Base-by-base conservation (phyloP, 64 coral and sea anemone species). In the Actinia equina region DNA sequence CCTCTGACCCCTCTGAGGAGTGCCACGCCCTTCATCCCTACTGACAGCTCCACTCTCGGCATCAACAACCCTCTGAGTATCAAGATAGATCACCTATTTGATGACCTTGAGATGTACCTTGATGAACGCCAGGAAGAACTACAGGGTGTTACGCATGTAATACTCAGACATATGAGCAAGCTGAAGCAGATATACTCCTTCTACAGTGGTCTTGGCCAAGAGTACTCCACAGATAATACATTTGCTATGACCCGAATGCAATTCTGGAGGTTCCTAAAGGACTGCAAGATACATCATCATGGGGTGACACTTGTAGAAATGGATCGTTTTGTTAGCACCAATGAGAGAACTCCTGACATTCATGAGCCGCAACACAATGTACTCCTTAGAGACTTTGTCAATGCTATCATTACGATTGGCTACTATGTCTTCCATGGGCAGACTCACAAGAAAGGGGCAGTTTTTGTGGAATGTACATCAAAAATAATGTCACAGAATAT, bases 231-330 rank as follows among this genome's bases (percentile, higher is more conserved):
- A 45, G 97, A 99, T 78, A 99, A 99, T 77, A 99, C 97, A 13
- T 99, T 92, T 89, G 97, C 94, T 16, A 92, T 99, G 91, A 95
- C 88, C 19, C 83, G 86, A 43, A 62, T 99, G 79, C 97, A 99
- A 57, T 91, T 99, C 83, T 99, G 97, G 90, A 78, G 97, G 42
- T 99, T 99, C 56, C 77, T 99, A 22, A 99, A 99, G 70, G 97
- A 99, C 86, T 92, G 89, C 54, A 62, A 88, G 84, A 90, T 95
- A 70, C 97, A 99, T 70, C 93, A 95, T 30, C 82, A 86, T 69
- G 91, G 82, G 18, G 58, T 90, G 27, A 95, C 93, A 2, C 44
- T 99, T 22, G 89, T 85, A 46, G 91, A 93, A 65, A 88, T 99
- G 18, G 89, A 95, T 26, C 87, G 93, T 17, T 88, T 90, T 59